A percentile compares a stretch with the other conserved stretches of the same genome.
phyloP scores from a whole-genome alignment of 2,888 invertebrate genomes.

The Ichneumon xanthorius region DNA sequence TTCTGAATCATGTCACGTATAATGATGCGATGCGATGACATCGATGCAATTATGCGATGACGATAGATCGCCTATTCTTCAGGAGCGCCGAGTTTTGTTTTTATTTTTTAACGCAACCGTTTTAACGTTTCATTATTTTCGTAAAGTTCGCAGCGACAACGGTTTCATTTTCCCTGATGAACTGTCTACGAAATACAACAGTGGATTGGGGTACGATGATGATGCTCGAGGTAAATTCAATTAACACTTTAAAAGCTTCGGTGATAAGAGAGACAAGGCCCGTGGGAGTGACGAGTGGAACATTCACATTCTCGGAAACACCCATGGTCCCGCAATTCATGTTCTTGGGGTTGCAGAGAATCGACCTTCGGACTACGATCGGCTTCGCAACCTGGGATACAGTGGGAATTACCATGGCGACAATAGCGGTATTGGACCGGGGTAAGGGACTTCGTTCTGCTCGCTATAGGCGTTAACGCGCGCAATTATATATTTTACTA shows the following conservation, averaged over 20 bases:
- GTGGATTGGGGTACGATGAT: conserved; percentile 4
- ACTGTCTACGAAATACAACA: not conserved
- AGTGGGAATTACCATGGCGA: conserved; percentile 37
- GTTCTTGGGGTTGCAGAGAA: conserved; percentile 2
- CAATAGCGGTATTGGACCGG: conserved; percentile 21
- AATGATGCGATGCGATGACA: not conserved
- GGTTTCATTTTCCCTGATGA: conserved; percentile 59
- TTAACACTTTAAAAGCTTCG: conserved; percentile 30
- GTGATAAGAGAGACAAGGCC: not conserved
- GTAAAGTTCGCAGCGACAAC: conserved; percentile 29
- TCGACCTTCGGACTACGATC: not conserved
- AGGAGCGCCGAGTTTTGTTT: not conserved
- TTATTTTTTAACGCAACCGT: too few relatives aligned
- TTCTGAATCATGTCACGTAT: not conserved
- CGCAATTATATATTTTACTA: not conserved
- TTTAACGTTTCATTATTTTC: not conserved
- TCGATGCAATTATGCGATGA: not conserved
- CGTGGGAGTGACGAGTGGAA: not conserved
- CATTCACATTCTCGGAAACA: not conserved
- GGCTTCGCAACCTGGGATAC: not conserved
- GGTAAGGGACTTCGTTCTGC: conserved; percentile 27
- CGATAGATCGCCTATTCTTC: not conserved
- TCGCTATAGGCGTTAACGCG: not conserved
- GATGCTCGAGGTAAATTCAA: conserved; percentile 34
- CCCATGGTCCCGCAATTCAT: not conserved